Base-by-base conservation (phyloP, 2,888 invertebrate species). In the Plebejus melissa region DNA sequence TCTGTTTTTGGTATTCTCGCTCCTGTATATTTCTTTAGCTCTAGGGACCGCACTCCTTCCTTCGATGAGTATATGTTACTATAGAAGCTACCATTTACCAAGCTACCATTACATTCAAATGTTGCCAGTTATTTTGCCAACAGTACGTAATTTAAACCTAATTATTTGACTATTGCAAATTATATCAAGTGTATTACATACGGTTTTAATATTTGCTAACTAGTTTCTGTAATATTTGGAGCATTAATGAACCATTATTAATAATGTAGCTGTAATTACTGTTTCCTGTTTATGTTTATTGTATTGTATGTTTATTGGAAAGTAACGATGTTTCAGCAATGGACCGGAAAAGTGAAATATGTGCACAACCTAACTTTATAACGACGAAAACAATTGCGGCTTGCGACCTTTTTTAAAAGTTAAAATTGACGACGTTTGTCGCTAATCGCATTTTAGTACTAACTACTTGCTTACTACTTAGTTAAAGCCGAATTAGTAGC, bases 131-230 rank as follows among this genome's bases (percentile, higher is more conserved):
- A 28, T 65, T 65, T 65, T 32, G 32, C 65, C 65, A 65, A 16
- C 16, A 1, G 13, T 65, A 54, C 16, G 13, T 54, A 65, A 65
- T 60, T 28, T 28, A 28, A 60, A 28, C 60, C 28, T 28, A 22
- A 65, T 13, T 36, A 13, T 65, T 36, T 13, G 54, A 65, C 36
- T 65, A 36, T 65, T 32, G 65, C 32, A 36, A 65, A 65, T 65
- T 32, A 13, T 36, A 65, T 65, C 4, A 32, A 65, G 32, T 65
- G 60, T 28, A 65, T 60, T 60, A 60, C 32, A 65, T 65, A 32
- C 13, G 32, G 32, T 65, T 32, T 65, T 65, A 65, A 65, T 65
- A 65, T 65, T 65, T 65, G 32, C 65, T 32, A 65, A 65, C 32
- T 65, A 32, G 32, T 65, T 65, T 65, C 16, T 65, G 32, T 4